These are phyloP conservation scores for Calidris pygmaea DNA, from an alignment of 2,113 vertebrate genomes.

Conservation along the genomic window DNA sequence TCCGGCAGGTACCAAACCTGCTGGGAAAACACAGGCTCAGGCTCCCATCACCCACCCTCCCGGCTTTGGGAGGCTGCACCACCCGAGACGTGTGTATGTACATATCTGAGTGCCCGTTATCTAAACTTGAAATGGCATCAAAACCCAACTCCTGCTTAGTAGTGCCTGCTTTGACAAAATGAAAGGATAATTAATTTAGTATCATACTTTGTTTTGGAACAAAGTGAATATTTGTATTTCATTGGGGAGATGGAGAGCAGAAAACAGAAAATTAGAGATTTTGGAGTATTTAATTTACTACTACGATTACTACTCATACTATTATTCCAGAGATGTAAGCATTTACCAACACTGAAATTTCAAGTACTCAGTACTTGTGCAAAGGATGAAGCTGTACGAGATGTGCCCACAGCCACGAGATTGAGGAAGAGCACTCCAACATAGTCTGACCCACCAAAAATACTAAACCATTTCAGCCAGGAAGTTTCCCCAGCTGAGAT, in stretches of 20 bases:
- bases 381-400: background rate
- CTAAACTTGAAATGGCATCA: background rate
- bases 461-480: background rate
- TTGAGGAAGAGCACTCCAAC: background rate
- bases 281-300: background rate
- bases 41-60: background rate
- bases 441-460: background rate
- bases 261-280: background rate
- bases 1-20: background rate
- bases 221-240: background rate
- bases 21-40: background rate
- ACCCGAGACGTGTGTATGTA: fast-evolving
- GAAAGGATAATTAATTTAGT: background rate
- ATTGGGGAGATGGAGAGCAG: background rate
- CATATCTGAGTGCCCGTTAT: background rate
- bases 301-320: background rate
- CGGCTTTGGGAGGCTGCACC: background rate
- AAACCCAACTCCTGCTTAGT: background rate
- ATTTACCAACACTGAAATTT: background rate
- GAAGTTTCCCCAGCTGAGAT: background rate
- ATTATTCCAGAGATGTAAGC: background rate
- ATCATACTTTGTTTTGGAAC: background rate
- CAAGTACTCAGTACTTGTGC: background rate
- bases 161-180: background rate
- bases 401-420: background rate